Percentiles rank a stretch among this genome's conserved stretches.
Evolutionary conservation across 1,140 invertebrate genomes (phyloP).

Genomic region (Musca domestica): DNA sequence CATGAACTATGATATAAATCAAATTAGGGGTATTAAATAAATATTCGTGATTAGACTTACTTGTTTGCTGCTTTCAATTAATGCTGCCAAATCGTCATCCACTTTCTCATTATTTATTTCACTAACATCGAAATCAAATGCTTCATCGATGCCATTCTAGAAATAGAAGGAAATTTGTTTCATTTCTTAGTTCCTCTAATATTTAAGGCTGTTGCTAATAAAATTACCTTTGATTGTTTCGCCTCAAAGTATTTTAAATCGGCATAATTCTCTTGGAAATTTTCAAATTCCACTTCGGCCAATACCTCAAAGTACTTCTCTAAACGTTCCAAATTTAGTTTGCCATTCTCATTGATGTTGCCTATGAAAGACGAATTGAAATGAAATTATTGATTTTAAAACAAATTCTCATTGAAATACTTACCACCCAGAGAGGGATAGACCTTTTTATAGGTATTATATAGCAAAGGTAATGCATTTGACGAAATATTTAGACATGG

Average conservation of each 20-base stretch:
- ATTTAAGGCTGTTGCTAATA: not conserved
- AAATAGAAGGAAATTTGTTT: not conserved
- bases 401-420: conserved; percentile 31
- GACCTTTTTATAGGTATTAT: conserved; percentile 83
- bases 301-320: conserved; percentile 82
- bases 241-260: conserved; percentile 83
- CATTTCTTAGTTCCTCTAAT: not conserved
- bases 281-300: conserved; percentile 75
- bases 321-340: conserved; percentile 80
- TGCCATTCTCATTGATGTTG: conserved; percentile 90
- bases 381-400: not conserved
- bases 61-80: conserved; percentile 41
- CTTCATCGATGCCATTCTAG: conserved; percentile 33
- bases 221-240: conserved; percentile 60
- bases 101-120: conserved; percentile 41
- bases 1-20: conserved; percentile 33
- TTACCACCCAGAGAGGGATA: conserved; percentile 82
- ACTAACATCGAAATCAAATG: conserved; percentile 41
- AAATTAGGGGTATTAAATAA: not conserved
- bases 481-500: conserved; percentile 91
- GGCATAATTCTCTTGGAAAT: conserved; percentile 80
- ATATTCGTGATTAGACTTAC: conserved; percentile 24
- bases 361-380: conserved; percentile 56
- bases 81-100: conserved; percentile 44
- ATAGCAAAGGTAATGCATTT: conserved; percentile 83